Evolutionary conservation across 2,888 invertebrate species (phyloP).

Genomic region (Crematogaster levior): DNA sequence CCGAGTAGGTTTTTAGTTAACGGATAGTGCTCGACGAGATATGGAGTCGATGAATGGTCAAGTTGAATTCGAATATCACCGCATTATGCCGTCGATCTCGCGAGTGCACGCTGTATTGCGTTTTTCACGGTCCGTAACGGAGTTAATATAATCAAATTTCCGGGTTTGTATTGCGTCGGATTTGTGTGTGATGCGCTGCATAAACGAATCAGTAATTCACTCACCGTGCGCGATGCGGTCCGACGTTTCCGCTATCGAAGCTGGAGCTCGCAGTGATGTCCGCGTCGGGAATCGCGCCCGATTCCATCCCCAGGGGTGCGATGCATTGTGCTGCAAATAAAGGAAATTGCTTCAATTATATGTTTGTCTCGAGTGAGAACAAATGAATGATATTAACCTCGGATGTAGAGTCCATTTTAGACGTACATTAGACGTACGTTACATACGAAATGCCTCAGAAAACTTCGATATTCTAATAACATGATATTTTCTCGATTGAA

Average conservation of each 20-base stretch:
- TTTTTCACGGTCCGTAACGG: conserved; percentile 56
- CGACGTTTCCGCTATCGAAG: conserved; percentile 94
- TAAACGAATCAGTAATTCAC: conserved; percentile 72
- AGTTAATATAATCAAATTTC: conserved; percentile 71
- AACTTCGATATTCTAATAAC: background rate
- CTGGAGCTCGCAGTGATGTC: conserved; percentile 95
- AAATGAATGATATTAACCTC: conserved; percentile 24
- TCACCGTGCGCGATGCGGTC: conserved; percentile 93
- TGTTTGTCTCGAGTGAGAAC: conserved; percentile 53
- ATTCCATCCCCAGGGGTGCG: conserved; percentile 94
- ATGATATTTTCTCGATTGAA: background rate
- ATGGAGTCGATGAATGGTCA: background rate
- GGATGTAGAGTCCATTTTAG: conserved; percentile 2
- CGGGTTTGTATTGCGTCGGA: conserved; percentile 68
- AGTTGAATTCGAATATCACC: conserved; percentile 19
- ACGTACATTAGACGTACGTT: background rate
- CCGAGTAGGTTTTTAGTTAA: conserved; percentile 1
- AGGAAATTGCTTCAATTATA: conserved; percentile 74
- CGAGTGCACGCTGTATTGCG: conserved; percentile 26
- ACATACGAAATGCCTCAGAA: background rate
- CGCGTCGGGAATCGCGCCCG: conserved; percentile 91
- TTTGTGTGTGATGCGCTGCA: conserved; percentile 65
- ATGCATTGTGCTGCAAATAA: conserved; percentile 91
- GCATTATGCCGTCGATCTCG: conserved; percentile 22
- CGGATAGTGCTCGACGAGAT: background rate